These are phyloP conservation scores for Pristionchus japonicus DNA, from an alignment of 2,888 invertebrate species.

Conservation along the genomic window DNA sequence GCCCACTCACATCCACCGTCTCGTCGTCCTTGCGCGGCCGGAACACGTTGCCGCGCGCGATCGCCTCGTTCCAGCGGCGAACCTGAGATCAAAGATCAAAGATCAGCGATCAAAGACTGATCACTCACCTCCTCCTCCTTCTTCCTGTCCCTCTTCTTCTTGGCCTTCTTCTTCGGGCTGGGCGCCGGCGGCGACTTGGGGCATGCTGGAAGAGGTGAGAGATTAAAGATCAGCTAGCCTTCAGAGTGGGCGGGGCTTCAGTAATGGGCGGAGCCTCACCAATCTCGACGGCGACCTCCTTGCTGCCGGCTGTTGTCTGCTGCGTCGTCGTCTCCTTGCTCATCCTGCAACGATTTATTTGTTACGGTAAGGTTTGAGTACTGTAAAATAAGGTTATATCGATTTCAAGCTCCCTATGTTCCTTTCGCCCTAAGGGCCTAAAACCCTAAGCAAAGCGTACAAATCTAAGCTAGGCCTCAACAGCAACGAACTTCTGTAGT, in stretches of 20 bases:
- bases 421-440: too few relatives aligned
- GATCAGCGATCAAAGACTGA: background rate
- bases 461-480: too few relatives aligned
- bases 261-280: background rate
- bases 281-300: background rate
- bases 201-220: background rate
- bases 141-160: background rate
- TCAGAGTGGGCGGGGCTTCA: too few relatives aligned
- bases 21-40: slow-evolving; percentile 2
- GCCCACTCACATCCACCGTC: background rate
- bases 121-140: background rate
- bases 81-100: background rate
- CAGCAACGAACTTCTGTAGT: background rate
- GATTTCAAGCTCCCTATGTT: background rate
- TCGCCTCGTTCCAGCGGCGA: background rate
- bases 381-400: background rate
- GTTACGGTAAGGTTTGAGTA: background rate
- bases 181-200: background rate
- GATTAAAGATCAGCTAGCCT: background rate
- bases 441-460: too few relatives aligned
- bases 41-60: background rate
- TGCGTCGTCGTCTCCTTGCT: background rate
- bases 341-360: background rate
- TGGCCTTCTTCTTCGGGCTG: background rate
- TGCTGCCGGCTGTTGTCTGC: background rate